Conservation (phyloP, 2,797 vertebrate species). For the Lates japonicus region DNA sequence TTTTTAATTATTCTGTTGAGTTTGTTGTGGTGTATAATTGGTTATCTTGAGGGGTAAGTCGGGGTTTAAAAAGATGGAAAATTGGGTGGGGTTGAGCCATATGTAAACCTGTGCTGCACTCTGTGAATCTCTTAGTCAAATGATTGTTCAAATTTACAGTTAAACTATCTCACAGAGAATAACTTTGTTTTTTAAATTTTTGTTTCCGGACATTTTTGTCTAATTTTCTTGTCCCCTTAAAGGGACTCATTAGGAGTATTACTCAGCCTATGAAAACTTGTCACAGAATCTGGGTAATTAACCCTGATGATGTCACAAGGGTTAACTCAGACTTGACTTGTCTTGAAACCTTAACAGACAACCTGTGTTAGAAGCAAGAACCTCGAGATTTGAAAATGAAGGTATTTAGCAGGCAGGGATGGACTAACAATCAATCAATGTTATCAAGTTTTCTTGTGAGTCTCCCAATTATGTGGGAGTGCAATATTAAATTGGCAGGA, state of each 20-base stretch:
- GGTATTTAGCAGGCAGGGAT: background rate
- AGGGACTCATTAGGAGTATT: background rate
- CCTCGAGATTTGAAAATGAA: background rate
- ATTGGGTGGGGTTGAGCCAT: conserved; percentile 56
- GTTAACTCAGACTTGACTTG: background rate
- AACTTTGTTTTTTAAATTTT: background rate
- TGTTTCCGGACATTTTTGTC: background rate
- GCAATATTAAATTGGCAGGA: background rate
- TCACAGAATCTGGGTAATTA: background rate
- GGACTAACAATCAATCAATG: background rate
- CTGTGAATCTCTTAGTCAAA: conserved; percentile 18
- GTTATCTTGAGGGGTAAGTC: conserved; percentile 44
- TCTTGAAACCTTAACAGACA: background rate
- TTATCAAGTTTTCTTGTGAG: conserved; percentile 8
- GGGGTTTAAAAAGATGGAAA: conserved; percentile 31
- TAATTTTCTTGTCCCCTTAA: background rate
- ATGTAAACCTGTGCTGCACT: conserved; percentile 69
- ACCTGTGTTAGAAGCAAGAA: background rate
- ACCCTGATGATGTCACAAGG: background rate
- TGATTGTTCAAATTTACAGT: background rate
- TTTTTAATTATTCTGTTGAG: conserved; percentile 55
- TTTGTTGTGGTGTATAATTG: conserved; percentile 74
- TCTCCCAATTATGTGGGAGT: background rate
- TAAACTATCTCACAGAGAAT: background rate
- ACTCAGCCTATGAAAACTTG: background rate